Percentiles rank a stretch among this genome's conserved stretches.
These are phyloP conservation scores for Bugulina stolonifera DNA, from an alignment of 2,888 invertebrate genomes.

Conservation along the genomic window DNA sequence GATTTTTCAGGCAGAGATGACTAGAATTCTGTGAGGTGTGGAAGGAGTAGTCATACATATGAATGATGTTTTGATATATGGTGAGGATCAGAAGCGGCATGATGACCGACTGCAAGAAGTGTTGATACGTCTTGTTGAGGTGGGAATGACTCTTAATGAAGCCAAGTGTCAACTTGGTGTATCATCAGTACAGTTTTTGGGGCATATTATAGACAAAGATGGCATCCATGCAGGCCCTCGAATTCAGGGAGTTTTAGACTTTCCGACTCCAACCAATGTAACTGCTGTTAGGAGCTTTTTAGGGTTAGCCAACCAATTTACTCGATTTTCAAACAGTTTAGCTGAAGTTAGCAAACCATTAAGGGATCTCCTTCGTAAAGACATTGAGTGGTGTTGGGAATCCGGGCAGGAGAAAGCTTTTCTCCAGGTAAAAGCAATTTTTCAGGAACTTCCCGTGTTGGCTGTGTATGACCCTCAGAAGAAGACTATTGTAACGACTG, in stretches of 20 bases:
- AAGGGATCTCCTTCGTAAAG: conserved; percentile 29
- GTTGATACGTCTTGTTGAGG: background rate
- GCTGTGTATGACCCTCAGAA: conserved; percentile 28
- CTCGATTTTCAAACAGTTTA: conserved; percentile 29
- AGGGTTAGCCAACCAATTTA: conserved; percentile 29
- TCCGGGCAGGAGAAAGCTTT: conserved; percentile 28
- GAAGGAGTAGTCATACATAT: conserved; percentile 5
- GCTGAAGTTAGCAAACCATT: conserved; percentile 28
- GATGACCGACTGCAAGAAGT: background rate
- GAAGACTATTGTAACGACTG: conserved; percentile 25
- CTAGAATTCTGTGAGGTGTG: background rate
- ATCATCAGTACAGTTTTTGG: background rate
- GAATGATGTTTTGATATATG: background rate
- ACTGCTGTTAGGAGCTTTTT: conserved; percentile 30
- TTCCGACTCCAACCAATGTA: conserved; percentile 28
- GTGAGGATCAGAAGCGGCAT: background rate
- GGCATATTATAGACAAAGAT: conserved; percentile 3
- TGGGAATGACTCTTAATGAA: background rate
- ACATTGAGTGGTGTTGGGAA: conserved; percentile 29
- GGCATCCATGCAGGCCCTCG: conserved; percentile 1
- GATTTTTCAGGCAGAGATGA: background rate
- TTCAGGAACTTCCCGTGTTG: conserved; percentile 21
- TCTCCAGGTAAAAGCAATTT: conserved; percentile 25
- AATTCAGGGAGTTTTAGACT: conserved; percentile 27
- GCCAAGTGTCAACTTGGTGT: background rate